Base-by-base conservation (phyloP, 2,113 vertebrate species). In the Chroicocephalus ridibundus region DNA sequence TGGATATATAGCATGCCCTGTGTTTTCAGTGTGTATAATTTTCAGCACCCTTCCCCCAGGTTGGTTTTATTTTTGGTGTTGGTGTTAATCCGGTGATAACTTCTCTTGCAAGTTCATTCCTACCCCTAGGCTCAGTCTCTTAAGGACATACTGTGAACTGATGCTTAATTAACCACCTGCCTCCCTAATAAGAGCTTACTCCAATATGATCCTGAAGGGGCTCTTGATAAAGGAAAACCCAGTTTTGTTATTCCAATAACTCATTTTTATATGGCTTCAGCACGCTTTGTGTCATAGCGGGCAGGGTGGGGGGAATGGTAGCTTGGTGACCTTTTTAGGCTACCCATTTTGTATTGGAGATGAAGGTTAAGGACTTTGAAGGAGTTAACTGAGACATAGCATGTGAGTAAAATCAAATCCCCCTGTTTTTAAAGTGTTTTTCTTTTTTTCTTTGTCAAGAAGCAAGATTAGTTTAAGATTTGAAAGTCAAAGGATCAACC, bases 131-230 rank as follows among this genome's bases (percentile, higher is more conserved):
- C 96, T 96, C 38, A 69, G 60, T 15, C 90, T 94, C 15, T 26
- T 95, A 88, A 96, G 82, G 83, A 94, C 90, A n/a, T 52, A 65
- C 91, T 94, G 91, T 70, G 96, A 96, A 31, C 66, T 85, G 93
- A 60, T 57, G 87, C 92, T 95, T 97, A 97, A 97, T 97, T 95
- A 97, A 95, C 96, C 91, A 96, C 94, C 95, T 87, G 90, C 93
- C 80, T 95, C 74, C 78, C 80, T 80, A 66, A 0, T 21, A 87
- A 90, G 47, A n/a, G 57, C 89, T 90, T 57, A 13, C 55, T 90
- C 88, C 74, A 64, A 4, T 24, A 7, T 11, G 14, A 24, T 88
- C 74, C 85, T 96, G 86, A 87, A 92, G 87, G 69, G n/a, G 51
- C 36, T 91, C 32, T 90, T 92, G 31, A 10, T 58, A 18, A 36